These are phyloP conservation scores for Amiota minor DNA, from an alignment of 2,888 invertebrate genomes.

Conservation along the genomic window DNA sequence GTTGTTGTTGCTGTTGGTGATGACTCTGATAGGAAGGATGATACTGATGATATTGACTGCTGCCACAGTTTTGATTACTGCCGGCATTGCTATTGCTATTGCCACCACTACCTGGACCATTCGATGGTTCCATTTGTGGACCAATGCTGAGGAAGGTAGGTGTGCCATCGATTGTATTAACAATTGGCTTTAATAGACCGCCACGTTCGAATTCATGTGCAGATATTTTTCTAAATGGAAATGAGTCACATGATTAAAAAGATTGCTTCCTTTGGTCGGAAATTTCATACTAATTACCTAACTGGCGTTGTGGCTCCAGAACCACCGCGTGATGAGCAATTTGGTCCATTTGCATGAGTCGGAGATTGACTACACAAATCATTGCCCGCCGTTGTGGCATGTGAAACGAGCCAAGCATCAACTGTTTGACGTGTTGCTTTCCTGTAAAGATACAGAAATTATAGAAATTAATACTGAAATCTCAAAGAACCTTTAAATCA, in stretches of 20 bases:
- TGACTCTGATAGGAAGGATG: conserved; percentile 53
- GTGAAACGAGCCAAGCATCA: conserved; percentile 93
- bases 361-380: conserved; percentile 75
- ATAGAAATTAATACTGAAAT: conserved; percentile 13
- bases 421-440: conserved; percentile 94
- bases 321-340: conserved; percentile 80
- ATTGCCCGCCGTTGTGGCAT: conserved; percentile 79
- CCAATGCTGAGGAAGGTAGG: conserved; percentile 85
- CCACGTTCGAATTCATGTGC: conserved; percentile 97
- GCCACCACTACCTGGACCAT: conserved; percentile 48
- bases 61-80: conserved; percentile 44
- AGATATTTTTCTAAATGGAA: conserved; percentile 83
- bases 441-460: conserved; percentile 73
- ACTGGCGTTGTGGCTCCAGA: conserved; percentile 95
- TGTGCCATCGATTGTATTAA: conserved; percentile 94
- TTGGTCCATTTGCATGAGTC: conserved; percentile 75
- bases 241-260: too few relatives aligned
- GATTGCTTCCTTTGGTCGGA: too few relatives aligned
- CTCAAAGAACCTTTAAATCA: neutral
- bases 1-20: conserved; percentile 40
- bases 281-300: conserved; percentile 75
- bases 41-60: conserved; percentile 53
- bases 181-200: conserved; percentile 92
- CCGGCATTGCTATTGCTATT: conserved; percentile 30
- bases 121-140: conserved; percentile 65